These are phyloP conservation scores for Dermolepida albohirtum DNA, from an alignment of 2,888 invertebrate genomes.

Conservation along the genomic window DNA sequence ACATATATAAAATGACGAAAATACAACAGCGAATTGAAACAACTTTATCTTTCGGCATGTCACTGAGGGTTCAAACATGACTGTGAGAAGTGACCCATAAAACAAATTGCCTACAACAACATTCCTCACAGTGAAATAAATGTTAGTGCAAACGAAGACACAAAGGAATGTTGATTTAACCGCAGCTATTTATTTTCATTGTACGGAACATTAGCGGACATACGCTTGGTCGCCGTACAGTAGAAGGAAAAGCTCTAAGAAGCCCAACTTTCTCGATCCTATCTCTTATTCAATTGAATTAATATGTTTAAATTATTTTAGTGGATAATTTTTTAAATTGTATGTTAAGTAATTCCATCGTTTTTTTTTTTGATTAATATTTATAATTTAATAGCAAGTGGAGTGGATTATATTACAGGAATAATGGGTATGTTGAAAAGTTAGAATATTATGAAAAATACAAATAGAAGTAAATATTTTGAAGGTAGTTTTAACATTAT, in stretches of 20 bases:
- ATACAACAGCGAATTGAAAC: slow-evolving; percentile 1
- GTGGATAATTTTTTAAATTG: no score
- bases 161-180: slow-evolving; percentile 61
- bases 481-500: no score
- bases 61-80: slow-evolving; percentile 43
- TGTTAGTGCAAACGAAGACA: slow-evolving; percentile 59
- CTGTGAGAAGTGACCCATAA: slow-evolving; percentile 57
- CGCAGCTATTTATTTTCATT: slow-evolving; percentile 60
- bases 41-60: slow-evolving; percentile 27
- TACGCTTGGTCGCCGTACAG: slow-evolving; percentile 20
- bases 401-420: no score
- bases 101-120: slow-evolving; percentile 61
- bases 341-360: no score
- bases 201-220: slow-evolving; percentile 48
- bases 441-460: no score
- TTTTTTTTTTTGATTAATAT: no score
- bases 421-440: no score
- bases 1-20: neutral
- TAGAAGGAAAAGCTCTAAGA: neutral
- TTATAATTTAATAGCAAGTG: no score
- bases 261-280: neutral
- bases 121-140: slow-evolving; percentile 58
- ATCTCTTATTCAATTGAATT: neutral
- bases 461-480: no score
- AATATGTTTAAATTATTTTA: no score